These are phyloP conservation scores for Apeira syringaria DNA, from an alignment of 2,888 invertebrate species.

Conservation along the genomic window DNA sequence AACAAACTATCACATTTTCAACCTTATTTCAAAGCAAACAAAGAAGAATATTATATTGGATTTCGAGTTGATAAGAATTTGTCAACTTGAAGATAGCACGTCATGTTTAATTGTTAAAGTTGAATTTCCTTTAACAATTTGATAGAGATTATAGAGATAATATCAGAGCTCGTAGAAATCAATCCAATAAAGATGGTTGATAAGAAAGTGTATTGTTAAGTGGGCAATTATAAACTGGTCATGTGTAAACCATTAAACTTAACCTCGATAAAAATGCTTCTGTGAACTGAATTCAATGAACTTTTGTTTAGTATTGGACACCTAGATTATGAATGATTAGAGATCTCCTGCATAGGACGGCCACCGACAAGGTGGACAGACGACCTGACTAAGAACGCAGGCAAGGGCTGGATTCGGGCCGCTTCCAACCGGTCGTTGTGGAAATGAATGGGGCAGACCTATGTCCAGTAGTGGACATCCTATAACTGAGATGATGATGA, in stretches of 20 bases:
- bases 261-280: constrained; percentile 43
- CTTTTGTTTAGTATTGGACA: too few relatives aligned
- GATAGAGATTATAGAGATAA: constrained; percentile 17
- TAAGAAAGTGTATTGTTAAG: constrained; percentile 41
- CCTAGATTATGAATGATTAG: too few relatives aligned
- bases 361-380: too few relatives aligned
- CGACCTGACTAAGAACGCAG: too few relatives aligned
- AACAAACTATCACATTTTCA: neutral
- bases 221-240: constrained; percentile 59
- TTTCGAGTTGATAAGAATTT: constrained; percentile 5
- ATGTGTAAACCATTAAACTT: constrained; percentile 60
- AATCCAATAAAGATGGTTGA: constrained; percentile 31
- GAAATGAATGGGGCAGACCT: too few relatives aligned
- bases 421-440: too few relatives aligned
- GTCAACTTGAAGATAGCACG: neutral
- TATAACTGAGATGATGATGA: too few relatives aligned
- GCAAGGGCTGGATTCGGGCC: too few relatives aligned
- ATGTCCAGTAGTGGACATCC: too few relatives aligned
- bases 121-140: constrained; percentile 5
- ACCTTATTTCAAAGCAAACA: constrained; percentile 1
- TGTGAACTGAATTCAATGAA: constrained; percentile 40
- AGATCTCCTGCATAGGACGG: too few relatives aligned
- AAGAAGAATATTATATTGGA: neutral
- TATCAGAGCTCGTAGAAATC: constrained; percentile 19
- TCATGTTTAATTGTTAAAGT: constrained; percentile 8